Conservation (phyloP, 2,888 invertebrate species). For the Drosophila setosimentum region DNA sequence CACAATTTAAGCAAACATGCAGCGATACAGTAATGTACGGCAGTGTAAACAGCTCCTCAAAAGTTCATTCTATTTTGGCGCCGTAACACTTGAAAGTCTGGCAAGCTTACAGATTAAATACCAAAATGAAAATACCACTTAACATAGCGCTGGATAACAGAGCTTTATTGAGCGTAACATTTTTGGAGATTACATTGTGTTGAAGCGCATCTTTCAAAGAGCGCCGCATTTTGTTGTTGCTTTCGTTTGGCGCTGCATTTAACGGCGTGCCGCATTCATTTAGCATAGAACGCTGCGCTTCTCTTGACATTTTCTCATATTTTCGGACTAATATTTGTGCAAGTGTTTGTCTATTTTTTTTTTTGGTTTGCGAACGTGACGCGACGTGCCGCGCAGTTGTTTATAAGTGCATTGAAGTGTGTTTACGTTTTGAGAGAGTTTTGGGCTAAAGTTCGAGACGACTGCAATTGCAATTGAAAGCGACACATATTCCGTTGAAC, state of each 20-base stretch:
- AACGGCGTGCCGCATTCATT: constrained; percentile 44
- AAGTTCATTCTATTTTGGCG: neutral
- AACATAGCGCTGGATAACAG: constrained; percentile 19
- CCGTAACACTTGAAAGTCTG: constrained; percentile 10
- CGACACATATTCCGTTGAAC: constrained; percentile 66
- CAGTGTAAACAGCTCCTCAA: neutral
- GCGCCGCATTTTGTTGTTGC: constrained; percentile 58
- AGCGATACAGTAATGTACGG: neutral
- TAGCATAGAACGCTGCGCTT: constrained; percentile 50
- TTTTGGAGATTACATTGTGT: constrained; percentile 19
- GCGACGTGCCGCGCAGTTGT: constrained; percentile 43
- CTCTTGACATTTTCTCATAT: constrained; percentile 33
- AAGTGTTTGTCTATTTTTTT: constrained; percentile 51
- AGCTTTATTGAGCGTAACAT: constrained; percentile 42
- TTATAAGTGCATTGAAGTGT: constrained; percentile 16
- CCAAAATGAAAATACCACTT: constrained; percentile 24
- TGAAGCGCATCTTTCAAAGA: constrained; percentile 37
- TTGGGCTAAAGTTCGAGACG: constrained; percentile 57
- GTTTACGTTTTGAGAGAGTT: constrained; percentile 22
- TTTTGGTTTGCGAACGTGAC: constrained; percentile 10
- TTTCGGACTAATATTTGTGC: constrained; percentile 64
- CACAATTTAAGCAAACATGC: neutral
- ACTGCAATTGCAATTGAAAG: constrained; percentile 67
- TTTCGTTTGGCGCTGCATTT: constrained; percentile 65
- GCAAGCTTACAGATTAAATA: neutral